Base-by-base conservation (phyloP, 1,140 invertebrate species). In the Gryon sp. region DNA sequence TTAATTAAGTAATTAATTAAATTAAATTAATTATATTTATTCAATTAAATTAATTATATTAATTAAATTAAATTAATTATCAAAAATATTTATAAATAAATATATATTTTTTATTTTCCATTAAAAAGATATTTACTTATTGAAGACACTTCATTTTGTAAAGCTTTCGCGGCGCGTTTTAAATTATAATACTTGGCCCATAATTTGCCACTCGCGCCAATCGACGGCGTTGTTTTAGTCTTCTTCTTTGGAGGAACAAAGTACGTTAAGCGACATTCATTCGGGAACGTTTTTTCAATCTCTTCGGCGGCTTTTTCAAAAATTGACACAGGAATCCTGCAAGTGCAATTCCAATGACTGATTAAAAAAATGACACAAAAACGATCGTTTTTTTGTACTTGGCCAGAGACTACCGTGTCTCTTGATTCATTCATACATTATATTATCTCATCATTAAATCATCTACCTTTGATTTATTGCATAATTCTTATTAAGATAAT, bases 131-230 rank as follows among this genome's bases (percentile, higher is more conserved):
- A 6, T 41, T 53, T 45, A 60, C 53, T 30, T 70, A 28, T 28
- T 9, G 36, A 14, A 15, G 20, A 19, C 11, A 52, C 36, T 43
- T 60, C 43, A 40, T 70, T 70, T 20, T 69, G 65, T 19, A 57
- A 46, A 24, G 43, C 43, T 50, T 69, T 69, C 7, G 65, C 16
- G 12, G 52, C 36, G n/a, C 69, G 69, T 50, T 73, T 73, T 2
- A 62, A 57, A 38, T 73, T 73, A 9, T 73, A 63, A 50, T 73
- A 73, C n/a, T 73, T 73, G 2, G 69, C 48, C 69, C 69, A 73
- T 22, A 73, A 63, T 50, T 73, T 73, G 1, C 69, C 69, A 40
- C 57, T 73, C 2, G 69, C 57, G 4, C 50, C 59, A 9, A 57
- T 34, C 12, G 59, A 65, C 2, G 69, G 69, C 4, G 60, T 73